Conservation (phyloP, 2,113 vertebrate genomes). For the Mohoua ochrocephala region DNA sequence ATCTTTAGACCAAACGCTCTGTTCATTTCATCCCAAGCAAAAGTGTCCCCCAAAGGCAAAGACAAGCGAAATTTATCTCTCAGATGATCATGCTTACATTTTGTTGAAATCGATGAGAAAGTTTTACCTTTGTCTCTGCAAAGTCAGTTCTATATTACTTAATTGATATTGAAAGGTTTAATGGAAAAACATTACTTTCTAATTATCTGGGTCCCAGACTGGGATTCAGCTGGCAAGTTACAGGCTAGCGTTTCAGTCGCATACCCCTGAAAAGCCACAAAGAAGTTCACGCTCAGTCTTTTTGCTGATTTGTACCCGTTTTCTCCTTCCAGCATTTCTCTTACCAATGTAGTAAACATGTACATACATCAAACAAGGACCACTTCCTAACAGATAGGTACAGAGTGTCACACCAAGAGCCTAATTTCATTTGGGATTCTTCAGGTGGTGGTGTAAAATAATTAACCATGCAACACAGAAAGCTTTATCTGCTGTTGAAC, state of each 20-base stretch:
- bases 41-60: background rate
- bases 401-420: background rate
- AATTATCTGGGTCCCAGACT: background rate
- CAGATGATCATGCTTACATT: background rate
- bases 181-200: background rate
- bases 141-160: background rate
- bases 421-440: background rate
- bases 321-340: background rate
- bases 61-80: background rate
- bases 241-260: background rate
- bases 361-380: background rate
- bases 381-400: background rate
- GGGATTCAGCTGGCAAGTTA: background rate
- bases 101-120: background rate
- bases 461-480: background rate
- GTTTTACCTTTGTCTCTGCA: background rate
- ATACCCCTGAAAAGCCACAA: background rate
- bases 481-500: background rate
- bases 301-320: background rate
- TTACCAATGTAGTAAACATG: background rate
- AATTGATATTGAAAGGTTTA: background rate
- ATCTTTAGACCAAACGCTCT: background rate
- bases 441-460: background rate
- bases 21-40: background rate
- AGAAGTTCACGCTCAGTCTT: background rate